Base-by-base conservation (phyloP, 2,797 vertebrate genomes). In the Naso thynnoides region DNA sequence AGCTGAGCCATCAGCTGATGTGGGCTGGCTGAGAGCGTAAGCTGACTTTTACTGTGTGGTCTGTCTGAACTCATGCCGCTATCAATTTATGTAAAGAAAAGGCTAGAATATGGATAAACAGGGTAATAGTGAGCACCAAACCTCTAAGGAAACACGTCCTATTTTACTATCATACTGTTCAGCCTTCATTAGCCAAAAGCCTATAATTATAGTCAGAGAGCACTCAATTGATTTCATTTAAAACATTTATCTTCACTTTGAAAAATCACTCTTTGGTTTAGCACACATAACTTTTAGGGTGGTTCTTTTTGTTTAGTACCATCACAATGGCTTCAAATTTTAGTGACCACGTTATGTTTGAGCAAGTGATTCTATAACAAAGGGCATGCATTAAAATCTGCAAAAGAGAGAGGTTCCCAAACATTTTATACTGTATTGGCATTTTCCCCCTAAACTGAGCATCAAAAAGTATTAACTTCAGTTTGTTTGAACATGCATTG, bases 401-500 rank as follows among this genome's bases (percentile, higher is more conserved):
- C 44, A 10, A 50, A 61, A 48, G 5, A 21, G 15, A 4, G 29
- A 41, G 41, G 23, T 23, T 52, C 19, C 19, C 38, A 23, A 33
- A 61, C 8, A 9, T 16, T 36, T 49, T 10, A 11, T 11, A 23
- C 38, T 39, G 10, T 10, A 26, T 4, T 24, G 42, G 1, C 16
- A 65, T 16, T 11, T 27, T 0, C 6, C 13, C 19, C 0, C 2
- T 14, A 70, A 63, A 52, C n/a, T 0, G 0, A 27, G 19, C 61
- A 58, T 75, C 45, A 44, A 31, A 56, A 50, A 33, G 6, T 13
- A 10, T 57, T 61, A 33, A 67, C 50, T 45, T 61, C 36, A 39
- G 24, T 49, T 64, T 2, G 48, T 64, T 76, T 79, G 27, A 82
- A 69, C 84, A 65, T n/a, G 19, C 29, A 23, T 47, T 75, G 45